phyloP scores from a whole-genome alignment of 2,797 vertebrate species.

The Spea hammondii region DNA sequence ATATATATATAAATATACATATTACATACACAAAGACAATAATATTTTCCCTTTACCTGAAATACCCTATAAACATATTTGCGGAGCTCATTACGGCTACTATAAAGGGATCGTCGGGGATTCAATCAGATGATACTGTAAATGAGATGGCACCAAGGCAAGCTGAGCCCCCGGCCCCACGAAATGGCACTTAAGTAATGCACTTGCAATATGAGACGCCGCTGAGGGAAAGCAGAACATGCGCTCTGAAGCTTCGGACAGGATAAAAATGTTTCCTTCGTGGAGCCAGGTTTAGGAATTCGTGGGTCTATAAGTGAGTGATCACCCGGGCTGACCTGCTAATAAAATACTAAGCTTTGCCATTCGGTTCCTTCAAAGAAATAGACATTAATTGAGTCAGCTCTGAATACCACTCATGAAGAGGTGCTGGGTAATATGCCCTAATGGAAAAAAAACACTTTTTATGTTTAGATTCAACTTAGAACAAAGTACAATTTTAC shows the following conservation, averaged over 20 bases:
- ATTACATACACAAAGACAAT: background rate
- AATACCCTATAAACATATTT: conserved; percentile 38
- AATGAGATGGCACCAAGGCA: conserved; percentile 48
- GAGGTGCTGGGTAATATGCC: too few relatives aligned
- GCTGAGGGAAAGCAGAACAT: conserved; percentile 38
- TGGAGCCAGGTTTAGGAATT: conserved; percentile 27
- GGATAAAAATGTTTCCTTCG: conserved; percentile 38
- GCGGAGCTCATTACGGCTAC: conserved; percentile 39
- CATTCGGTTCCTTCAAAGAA: too few relatives aligned
- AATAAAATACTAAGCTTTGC: too few relatives aligned
- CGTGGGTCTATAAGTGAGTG: conserved; percentile 20
- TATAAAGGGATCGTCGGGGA: conserved; percentile 39
- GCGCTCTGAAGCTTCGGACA: conserved; percentile 31
- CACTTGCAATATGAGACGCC: conserved; percentile 42
- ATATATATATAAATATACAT: too few relatives aligned
- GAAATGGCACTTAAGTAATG: conserved; percentile 51
- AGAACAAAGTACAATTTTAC: too few relatives aligned
- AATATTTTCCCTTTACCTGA: conserved; percentile 30
- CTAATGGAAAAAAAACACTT: too few relatives aligned
- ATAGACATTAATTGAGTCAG: too few relatives aligned
- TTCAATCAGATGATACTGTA: conserved; percentile 43
- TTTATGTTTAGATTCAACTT: too few relatives aligned
- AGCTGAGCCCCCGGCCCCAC: conserved; percentile 47
- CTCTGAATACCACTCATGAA: too few relatives aligned
- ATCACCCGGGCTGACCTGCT: conserved; percentile 28